Conservation (phyloP, 2,113 vertebrate genomes). For the Melanotaenia duboulayi region DNA sequence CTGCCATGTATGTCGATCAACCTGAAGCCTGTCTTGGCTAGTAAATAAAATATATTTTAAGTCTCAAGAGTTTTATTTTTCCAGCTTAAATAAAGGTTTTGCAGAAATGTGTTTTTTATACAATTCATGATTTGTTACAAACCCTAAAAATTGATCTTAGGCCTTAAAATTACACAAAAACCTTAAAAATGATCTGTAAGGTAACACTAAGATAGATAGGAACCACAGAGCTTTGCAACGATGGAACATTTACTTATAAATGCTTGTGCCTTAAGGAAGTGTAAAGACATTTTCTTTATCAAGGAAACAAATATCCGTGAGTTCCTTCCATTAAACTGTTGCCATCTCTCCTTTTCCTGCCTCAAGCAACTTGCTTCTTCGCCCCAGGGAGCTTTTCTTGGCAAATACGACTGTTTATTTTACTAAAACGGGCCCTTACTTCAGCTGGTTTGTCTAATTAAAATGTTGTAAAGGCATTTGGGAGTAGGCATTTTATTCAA, state of each 20-base stretch:
- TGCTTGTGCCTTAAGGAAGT: constrained; percentile 3
- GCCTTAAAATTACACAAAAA: too few relatives aligned
- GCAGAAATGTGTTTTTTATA: too few relatives aligned
- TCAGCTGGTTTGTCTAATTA: constrained; percentile 93
- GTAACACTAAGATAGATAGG: background rate
- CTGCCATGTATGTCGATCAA: too few relatives aligned
- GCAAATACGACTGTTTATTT: constrained; percentile 91
- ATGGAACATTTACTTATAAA: constrained; percentile 13
- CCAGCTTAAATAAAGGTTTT: too few relatives aligned
- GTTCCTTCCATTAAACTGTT: constrained; percentile 49
- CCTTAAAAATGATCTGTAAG: background rate
- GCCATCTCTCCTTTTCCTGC: constrained; percentile 66
- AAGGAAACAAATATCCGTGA: constrained; percentile 49
- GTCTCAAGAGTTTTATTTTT: too few relatives aligned
- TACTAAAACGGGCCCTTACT: constrained; percentile 89
- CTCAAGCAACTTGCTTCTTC: constrained; percentile 66
- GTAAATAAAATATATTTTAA: too few relatives aligned
- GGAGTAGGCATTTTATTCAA: constrained; percentile 95
- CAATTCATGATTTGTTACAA: too few relatives aligned
- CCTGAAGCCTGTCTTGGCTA: too few relatives aligned
- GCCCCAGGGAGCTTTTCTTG: constrained; percentile 83
- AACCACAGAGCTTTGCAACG: background rate
- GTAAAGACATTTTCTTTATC: constrained; percentile 4
- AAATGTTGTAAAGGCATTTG: constrained; percentile 90
- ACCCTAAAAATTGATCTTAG: too few relatives aligned